Evolutionary conservation across 2,113 vertebrate genomes (phyloP), one percentile per base, ranked within the genome.

Genomic region (Malurus cyaneus): DNA sequence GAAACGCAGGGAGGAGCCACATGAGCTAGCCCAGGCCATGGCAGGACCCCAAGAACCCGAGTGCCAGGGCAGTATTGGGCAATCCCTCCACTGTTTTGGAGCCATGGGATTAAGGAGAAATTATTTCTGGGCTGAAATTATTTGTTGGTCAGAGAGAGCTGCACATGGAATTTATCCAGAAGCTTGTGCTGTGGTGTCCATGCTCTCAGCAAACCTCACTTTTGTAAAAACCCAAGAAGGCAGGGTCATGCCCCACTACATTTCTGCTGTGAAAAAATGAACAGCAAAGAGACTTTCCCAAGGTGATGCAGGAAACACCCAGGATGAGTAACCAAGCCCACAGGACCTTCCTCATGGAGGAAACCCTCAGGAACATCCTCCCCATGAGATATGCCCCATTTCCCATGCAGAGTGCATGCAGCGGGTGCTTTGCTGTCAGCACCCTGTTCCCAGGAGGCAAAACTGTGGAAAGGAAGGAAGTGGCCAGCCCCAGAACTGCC

Each of bases 381-480:
- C 64, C 41, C 4, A 39, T 0, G 7, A 77, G 54, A 47, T 5
- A 42, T 14, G 4, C n/a, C 18, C 18, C 15, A 3, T n/a, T 42
- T 5, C 47, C 16, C 2, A 2, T 0, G 12, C 62, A 50, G 64
- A 29, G 50, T 44, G 69, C 6, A 3, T 5, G 19, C 60, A 59
- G 44, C 81, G 65, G 14, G 47, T 23, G 11, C 61, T 76, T 57
- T 7, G 9, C 62, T 56, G 53, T 64, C 89, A 93, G 65, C 70
- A 89, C 31, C 92, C 73, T 0, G 8, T n/a, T 94, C 74, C 88
- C 66, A 57, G 54, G 76, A 49, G 52, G 81, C 65, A 89, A 95
- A 83, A 69, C 60, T 2, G 0, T 31, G 44, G 1, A 50, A 67
- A 89, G 93, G 94, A 94, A 97, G 95, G 94, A 97, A 93, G 91